These are phyloP conservation scores for Periophthalmodon schlosseri DNA, from an alignment of 2,113 vertebrate species.

Conservation along the genomic window DNA sequence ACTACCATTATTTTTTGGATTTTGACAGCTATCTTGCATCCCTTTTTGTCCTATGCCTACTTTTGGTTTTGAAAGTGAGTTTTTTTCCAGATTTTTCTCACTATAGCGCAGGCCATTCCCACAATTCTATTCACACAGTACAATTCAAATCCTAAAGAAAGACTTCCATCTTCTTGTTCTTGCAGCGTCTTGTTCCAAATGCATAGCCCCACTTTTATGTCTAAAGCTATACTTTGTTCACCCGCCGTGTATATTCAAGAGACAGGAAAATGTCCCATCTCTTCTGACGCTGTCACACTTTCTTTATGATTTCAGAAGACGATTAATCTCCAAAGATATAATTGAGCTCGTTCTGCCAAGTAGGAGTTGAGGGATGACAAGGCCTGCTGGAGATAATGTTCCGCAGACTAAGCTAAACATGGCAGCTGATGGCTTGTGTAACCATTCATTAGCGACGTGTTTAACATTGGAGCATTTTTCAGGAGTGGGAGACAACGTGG, in stretches of 20 bases:
- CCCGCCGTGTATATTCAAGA: constrained; percentile 16
- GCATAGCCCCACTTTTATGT: constrained; percentile 17
- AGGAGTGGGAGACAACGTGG: constrained; percentile 13
- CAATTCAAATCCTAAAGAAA: not conserved
- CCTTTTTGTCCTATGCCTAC: not conserved
- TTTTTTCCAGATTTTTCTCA: not conserved
- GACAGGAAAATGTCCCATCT: constrained; percentile 37
- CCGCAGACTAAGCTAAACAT: constrained; percentile 42
- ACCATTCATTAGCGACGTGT: constrained; percentile 55
- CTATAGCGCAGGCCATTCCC: not conserved
- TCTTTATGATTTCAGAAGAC: constrained; percentile 43
- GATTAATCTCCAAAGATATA: constrained; percentile 65
- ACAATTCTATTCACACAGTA: not conserved
- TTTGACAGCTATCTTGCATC: not conserved
- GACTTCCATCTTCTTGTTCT: constrained; percentile 9
- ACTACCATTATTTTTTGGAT: not conserved
- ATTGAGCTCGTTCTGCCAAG: constrained; percentile 56
- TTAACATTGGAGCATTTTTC: constrained; percentile 34
- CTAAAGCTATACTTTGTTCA: constrained; percentile 24
- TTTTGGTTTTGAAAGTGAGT: not conserved
- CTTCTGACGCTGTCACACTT: constrained; percentile 55
- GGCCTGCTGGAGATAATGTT: constrained; percentile 41
- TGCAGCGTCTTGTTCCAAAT: constrained; percentile 19
- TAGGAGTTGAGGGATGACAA: constrained; percentile 55
- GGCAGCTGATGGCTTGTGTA: constrained; percentile 38